These are phyloP conservation scores for Elymnias hypermnestra DNA, from an alignment of 1,140 invertebrate genomes.

Conservation along the genomic window DNA sequence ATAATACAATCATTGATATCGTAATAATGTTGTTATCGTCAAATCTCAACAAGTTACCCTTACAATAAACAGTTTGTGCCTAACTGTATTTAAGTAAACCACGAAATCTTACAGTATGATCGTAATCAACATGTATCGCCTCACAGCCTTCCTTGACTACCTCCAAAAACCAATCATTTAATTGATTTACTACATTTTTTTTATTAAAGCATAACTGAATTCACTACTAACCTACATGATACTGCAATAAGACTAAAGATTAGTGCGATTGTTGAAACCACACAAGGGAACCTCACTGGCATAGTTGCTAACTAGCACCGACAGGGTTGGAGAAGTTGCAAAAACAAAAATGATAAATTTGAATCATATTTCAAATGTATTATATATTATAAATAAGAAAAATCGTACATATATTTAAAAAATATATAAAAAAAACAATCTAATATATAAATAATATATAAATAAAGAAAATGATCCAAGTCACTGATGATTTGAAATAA, in stretches of 20 bases:
- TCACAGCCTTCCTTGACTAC: conserved; percentile 49
- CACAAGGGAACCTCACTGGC: conserved; percentile 38
- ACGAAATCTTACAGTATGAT: conserved; percentile 19
- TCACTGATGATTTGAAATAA: too few species aligned
- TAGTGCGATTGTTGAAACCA: conserved; percentile 14
- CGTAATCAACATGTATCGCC: conserved; percentile 22
- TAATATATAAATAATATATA: too few species aligned
- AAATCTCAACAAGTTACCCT: conserved; percentile 59
- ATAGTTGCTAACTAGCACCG: conserved; percentile 60
- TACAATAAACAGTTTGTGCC: conserved; percentile 64
- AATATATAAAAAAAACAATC: too few species aligned
- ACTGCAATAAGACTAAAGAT: conserved; percentile 6
- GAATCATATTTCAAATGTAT: too few species aligned
- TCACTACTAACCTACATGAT: conserved; percentile 19
- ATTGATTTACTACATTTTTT: conserved; percentile 26
- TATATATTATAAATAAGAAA: too few species aligned
- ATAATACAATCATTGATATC: conserved; percentile 61
- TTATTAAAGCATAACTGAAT: conserved; percentile 29
- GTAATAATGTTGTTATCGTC: conserved; percentile 59
- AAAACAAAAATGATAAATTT: conserved; percentile 5
- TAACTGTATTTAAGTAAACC: conserved; percentile 31
- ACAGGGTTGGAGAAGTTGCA: conserved; percentile 35
- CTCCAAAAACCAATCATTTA: conserved; percentile 21
- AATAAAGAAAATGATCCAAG: too few species aligned
- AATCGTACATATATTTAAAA: too few species aligned